Evolutionary conservation across 2,113 vertebrate genomes (phyloP).

Genomic region (Lonchura striata): DNA sequence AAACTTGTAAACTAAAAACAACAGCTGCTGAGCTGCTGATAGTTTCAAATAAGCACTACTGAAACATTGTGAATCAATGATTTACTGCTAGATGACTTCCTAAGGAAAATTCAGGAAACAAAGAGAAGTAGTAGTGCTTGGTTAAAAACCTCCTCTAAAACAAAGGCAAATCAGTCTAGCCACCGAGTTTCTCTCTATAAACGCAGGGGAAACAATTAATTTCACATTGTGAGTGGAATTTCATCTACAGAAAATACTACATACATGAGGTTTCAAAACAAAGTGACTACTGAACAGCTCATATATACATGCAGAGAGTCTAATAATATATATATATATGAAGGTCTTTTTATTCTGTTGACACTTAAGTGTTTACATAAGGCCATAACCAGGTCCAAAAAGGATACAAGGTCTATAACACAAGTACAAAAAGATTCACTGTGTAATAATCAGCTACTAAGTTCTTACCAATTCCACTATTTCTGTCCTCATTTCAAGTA

Average conservation of each 20-base stretch:
- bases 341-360: not conserved
- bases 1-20: not conserved
- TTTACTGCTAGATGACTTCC: not conserved
- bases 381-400: not conserved
- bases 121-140: not conserved
- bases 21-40: not conserved
- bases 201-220: accelerated
- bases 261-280: not conserved
- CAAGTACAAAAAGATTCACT: not conserved
- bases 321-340: not conserved
- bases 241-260: not conserved
- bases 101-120: not conserved
- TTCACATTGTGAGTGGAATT: not conserved
- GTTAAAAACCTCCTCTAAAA: not conserved
- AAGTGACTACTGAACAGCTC: not conserved
- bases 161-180: not conserved
- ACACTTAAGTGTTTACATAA: not conserved
- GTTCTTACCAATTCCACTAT: constrained; percentile 89
- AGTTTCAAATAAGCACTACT: not conserved
- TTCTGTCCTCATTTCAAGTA: constrained; percentile 85
- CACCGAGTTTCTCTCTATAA: not conserved
- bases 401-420: not conserved
- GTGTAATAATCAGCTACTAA: not conserved
- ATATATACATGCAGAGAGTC: not conserved
- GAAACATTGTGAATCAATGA: not conserved